These are phyloP conservation scores for Timema podura DNA, from an alignment of 2,888 invertebrate genomes.

Conservation along the genomic window DNA sequence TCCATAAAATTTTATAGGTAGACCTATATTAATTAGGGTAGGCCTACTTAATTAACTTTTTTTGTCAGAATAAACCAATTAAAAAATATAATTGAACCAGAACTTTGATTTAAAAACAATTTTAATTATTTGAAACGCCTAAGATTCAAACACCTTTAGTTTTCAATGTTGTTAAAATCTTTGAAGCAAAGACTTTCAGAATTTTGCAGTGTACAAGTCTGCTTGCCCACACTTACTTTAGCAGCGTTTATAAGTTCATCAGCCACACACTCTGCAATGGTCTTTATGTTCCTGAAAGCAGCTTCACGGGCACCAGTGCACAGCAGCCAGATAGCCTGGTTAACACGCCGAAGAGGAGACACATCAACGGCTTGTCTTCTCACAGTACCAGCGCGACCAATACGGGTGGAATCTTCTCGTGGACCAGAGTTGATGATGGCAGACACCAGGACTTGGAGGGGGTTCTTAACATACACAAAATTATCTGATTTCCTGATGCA, in stretches of 20 bases:
- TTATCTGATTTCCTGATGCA: background rate
- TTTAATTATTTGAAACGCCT: background rate
- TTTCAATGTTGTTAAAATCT: too few species aligned
- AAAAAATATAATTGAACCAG: background rate
- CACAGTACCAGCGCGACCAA: slow-evolving; percentile 99
- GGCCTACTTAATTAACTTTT: too few species aligned
- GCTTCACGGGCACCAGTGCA: slow-evolving; percentile 99
- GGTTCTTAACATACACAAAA: slow-evolving; percentile 47
- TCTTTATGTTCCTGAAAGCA: slow-evolving; percentile 99
- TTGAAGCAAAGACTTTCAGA: background rate
- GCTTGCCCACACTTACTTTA: slow-evolving; percentile 60
- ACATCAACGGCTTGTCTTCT: slow-evolving; percentile 99
- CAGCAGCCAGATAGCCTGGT: slow-evolving; percentile 99
- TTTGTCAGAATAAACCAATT: too few species aligned
- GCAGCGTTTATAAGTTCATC: slow-evolving; percentile 99
- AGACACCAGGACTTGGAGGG: slow-evolving; percentile 79
- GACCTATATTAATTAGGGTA: too few species aligned
- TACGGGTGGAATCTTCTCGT: slow-evolving; percentile 99
- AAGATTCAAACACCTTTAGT: too few species aligned
- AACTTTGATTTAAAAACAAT: background rate
- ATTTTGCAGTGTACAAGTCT: background rate
- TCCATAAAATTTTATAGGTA: too few species aligned
- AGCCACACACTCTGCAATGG: slow-evolving; percentile 98
- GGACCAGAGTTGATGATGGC: slow-evolving; percentile 99
- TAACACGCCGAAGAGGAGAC: slow-evolving; percentile 95